Conservation (phyloP, 2,888 invertebrate species). For the Helicoverpa assulta region DNA sequence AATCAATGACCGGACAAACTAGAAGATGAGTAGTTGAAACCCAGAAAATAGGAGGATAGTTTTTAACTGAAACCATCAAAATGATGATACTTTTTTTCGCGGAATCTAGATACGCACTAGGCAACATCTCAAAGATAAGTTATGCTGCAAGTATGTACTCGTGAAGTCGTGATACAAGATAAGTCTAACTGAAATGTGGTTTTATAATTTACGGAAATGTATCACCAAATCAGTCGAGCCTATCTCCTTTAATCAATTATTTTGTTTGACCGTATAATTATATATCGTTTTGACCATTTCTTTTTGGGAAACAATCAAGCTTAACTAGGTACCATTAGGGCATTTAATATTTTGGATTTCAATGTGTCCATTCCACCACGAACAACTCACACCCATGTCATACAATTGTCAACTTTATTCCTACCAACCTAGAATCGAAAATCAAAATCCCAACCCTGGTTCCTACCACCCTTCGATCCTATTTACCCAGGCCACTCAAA, state of each 20-base stretch:
- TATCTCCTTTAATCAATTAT: neutral
- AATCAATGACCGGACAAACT: neutral
- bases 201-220: neutral
- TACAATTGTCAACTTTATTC: neutral
- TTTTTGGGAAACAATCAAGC: neutral
- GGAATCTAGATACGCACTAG: neutral
- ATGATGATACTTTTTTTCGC: too few species aligned
- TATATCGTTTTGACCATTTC: neutral
- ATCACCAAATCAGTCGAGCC: neutral
- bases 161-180: neutral
- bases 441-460: neutral
- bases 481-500: neutral
- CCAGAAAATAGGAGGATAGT: too few species aligned
- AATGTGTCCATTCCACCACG: neutral
- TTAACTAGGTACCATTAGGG: neutral
- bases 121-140: neutral
- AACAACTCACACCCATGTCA: neutral
- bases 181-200: neutral
- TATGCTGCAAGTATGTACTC: too few species aligned
- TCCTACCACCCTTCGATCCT: neutral
- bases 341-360: neutral
- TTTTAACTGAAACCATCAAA: too few species aligned
- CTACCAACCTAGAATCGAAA: neutral
- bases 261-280: too few species aligned
- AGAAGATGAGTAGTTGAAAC: neutral